phyloP scores from a whole-genome alignment of 2,797 vertebrate genomes.

The Aerospiza tachiro region DNA sequence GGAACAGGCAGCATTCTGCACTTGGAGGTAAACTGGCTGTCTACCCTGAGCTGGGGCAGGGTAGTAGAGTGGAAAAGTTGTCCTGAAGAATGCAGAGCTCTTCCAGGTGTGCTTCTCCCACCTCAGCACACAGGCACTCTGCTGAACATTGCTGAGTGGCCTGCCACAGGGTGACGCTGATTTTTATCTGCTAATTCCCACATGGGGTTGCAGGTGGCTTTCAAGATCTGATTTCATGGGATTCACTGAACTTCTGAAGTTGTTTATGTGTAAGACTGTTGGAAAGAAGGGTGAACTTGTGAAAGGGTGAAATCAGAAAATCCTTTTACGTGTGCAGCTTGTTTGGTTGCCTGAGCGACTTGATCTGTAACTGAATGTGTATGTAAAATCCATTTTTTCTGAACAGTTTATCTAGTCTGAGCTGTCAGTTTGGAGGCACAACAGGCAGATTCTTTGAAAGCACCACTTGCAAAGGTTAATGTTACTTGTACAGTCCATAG shows the following conservation, averaged over 20 bases:
- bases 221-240: background rate
- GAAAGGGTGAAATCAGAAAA: background rate
- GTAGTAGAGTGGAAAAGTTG: background rate
- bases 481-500: background rate
- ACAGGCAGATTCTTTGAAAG: background rate
- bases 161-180: background rate
- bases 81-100: background rate
- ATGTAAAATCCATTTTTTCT: background rate
- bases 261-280: background rate
- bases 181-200: background rate
- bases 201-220: background rate
- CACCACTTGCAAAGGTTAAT: background rate
- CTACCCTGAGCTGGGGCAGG: background rate
- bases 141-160: background rate
- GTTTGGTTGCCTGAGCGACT: background rate
- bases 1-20: background rate
- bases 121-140: background rate
- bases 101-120: background rate
- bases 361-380: background rate
- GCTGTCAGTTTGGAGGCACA: background rate
- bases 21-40: background rate
- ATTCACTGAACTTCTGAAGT: background rate
- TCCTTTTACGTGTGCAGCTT: background rate
- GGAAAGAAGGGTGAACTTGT: background rate
- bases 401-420: background rate